Percentiles rank a stretch among this genome's conserved stretches.
These are phyloP conservation scores for Drosophila peninsularis DNA, from an alignment of 2,888 invertebrate species.

Conservation along the genomic window DNA sequence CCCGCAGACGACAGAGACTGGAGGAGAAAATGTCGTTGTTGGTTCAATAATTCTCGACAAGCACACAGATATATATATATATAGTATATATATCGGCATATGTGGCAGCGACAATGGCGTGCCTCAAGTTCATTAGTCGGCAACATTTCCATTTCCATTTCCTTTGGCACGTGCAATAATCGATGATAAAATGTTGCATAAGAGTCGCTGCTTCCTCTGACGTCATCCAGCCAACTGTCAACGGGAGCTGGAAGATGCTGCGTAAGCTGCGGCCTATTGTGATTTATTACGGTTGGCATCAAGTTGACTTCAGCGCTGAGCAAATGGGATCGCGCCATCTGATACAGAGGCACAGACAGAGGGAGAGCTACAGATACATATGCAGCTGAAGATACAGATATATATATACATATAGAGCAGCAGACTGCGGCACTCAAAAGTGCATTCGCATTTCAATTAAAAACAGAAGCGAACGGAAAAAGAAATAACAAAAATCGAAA, in stretches of 20 bases:
- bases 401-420: constrained; percentile 4
- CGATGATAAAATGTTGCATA: constrained; percentile 54
- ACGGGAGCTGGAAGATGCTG: constrained; percentile 17
- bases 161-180: constrained; percentile 52
- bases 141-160: constrained; percentile 12
- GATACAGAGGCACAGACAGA: constrained; percentile 13
- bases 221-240: constrained; percentile 57
- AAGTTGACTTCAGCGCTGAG: constrained; percentile 32
- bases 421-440: constrained; percentile 61
- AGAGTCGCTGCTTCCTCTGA: constrained; percentile 48
- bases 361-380: constrained; percentile 12
- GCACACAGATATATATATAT: background rate
- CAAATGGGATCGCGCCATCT: constrained; percentile 47
- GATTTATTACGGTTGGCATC: constrained; percentile 54
- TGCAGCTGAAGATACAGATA: background rate
- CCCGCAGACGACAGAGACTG: constrained; percentile 16
- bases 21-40: constrained; percentile 48
- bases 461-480: constrained; percentile 57
- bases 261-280: constrained; percentile 47
- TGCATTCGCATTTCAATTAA: constrained; percentile 81
- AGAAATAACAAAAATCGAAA: constrained; percentile 38
- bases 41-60: constrained; percentile 58
- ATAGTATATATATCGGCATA: background rate
- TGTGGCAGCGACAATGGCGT: constrained; percentile 31
- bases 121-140: constrained; percentile 68